Evolutionary conservation across 2,888 invertebrate genomes (phyloP), one percentile per base, ranked within the genome.

Genomic region (Phyto melanocephala): DNA sequence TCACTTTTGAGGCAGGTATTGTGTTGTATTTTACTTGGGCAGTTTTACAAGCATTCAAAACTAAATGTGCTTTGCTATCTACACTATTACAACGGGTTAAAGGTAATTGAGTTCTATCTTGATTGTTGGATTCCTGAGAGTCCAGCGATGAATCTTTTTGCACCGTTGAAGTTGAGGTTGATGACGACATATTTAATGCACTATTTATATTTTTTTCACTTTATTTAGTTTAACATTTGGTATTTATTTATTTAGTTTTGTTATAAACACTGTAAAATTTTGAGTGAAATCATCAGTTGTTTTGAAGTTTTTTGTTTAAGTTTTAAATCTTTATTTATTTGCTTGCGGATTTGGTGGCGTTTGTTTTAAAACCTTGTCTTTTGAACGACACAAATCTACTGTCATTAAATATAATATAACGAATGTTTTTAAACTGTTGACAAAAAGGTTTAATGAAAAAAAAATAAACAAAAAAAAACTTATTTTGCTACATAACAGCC

Each of bases 31-130:
- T 86, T 24, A 80, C 84, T 67, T 87, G 79, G 42, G 86, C 86
- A 83, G 87, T 88, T 81, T 85, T 87, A 67, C 87, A 87, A 82
- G 85, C 85, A 81, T 87, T 87, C 74, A 86, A 75, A 13, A 86
- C 85, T 67, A 87, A 84, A 78, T 87, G 85, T 54, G 84, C 81
- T 81, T 85, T 86, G 45, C 87, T 87, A 60, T 87, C 88, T 63
- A 70, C 85, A 81, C 88, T 88, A 79, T 86, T 86, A 77, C 87
- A 87, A 42, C 87, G 87, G 45, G 87, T 86, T 15, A 89, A 72
- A 20, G 83, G 84, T 76, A 72, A 67, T 72, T 76, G 77, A 35
- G 79, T 71, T 72, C 80, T 84, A 63, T 84, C 84, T 70, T 50
- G 79, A 80, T 63, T 50, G 28, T 47, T 77, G 33, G 82, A 82